Evolutionary conservation across 2,888 invertebrate species (phyloP), one percentile per base, ranked within the genome.

Genomic region (Dilophus febrilis): DNA sequence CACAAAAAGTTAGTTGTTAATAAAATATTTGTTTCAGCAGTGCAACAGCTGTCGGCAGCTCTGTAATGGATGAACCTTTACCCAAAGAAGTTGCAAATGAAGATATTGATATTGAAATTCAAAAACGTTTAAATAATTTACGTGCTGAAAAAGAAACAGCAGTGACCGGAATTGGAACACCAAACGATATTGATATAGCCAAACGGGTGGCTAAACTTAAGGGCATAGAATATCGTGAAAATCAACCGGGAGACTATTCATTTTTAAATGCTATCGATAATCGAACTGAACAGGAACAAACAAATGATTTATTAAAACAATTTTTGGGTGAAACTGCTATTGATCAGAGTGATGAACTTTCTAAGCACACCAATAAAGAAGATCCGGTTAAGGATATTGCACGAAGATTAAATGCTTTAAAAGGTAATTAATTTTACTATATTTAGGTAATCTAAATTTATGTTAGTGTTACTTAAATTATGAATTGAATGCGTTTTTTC

Each of bases 271-370:
- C 63, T 29, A 65, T 66, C 13, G 77, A 80, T 49, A 64, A 65
- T 33, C 68, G 77, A 55, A 71, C 72, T 12, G 77, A 79, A 50
- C 71, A 78, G 52, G 72, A 84, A 49, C 77, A 80, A 60, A 70
- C 71, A 17, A 71, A 80, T 51, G 76, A 78, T 50, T 61, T 85
- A n/a, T 53, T 85, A 42, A 67, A 66, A 39, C 75, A 62, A 42
- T 61, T 60, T 42, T 46, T 59, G 22, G 69, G 70, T 35, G 66
- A 71, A 51, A 63, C 71, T 37, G 66, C 69, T 49, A 57, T 67
- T 7, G 70, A 73, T 46, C 64, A 67, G 31, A 50, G 67, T n/a
- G 61, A 65, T n/a, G n/a, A n/a, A n/a, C n/a, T n/a, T n/a, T n/a
- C n/a, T n/a, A n/a, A n/a, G n/a, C n/a, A n/a, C n/a, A n/a, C n/a